Percentiles rank a stretch among this genome's conserved stretches.
phyloP scores from a whole-genome alignment of 53 echinoderm and acorn worm genomes.

The Temnopleurus reevesii region DNA sequence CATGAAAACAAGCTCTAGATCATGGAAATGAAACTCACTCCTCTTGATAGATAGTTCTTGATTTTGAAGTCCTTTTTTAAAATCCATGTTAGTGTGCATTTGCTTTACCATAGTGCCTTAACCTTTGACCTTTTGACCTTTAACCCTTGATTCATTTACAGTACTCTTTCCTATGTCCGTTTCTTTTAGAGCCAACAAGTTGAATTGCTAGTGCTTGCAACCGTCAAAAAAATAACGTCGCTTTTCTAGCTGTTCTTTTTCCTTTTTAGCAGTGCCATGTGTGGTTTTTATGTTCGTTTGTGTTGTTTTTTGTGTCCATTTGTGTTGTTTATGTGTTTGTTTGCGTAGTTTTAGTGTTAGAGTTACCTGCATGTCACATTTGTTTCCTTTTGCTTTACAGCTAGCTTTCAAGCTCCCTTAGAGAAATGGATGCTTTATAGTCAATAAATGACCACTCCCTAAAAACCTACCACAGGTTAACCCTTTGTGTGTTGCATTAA shows the following conservation, averaged over 20 bases:
- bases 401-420: not conserved
- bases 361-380: too few relatives aligned
- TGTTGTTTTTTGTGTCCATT: not conserved
- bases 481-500: not conserved
- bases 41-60: too few relatives aligned
- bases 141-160: constrained; percentile 2
- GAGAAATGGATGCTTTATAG: not conserved
- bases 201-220: not conserved
- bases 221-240: too few relatives aligned
- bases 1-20: too few relatives aligned
- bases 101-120: not conserved
- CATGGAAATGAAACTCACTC: too few relatives aligned
- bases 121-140: not conserved
- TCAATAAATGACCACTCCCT: too few relatives aligned
- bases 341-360: not conserved
- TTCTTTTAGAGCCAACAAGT: not conserved
- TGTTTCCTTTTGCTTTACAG: not conserved
- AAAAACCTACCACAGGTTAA: too few relatives aligned
- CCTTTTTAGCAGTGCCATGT: not conserved
- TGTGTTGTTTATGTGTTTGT: not conserved
- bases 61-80: too few relatives aligned
- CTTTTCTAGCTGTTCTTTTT: not conserved
- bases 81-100: too few relatives aligned
- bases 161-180: not conserved
- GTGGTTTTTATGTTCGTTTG: not conserved